phyloP scores from a whole-genome alignment of 2,888 invertebrate genomes.

The Anthophora plumipes region DNA sequence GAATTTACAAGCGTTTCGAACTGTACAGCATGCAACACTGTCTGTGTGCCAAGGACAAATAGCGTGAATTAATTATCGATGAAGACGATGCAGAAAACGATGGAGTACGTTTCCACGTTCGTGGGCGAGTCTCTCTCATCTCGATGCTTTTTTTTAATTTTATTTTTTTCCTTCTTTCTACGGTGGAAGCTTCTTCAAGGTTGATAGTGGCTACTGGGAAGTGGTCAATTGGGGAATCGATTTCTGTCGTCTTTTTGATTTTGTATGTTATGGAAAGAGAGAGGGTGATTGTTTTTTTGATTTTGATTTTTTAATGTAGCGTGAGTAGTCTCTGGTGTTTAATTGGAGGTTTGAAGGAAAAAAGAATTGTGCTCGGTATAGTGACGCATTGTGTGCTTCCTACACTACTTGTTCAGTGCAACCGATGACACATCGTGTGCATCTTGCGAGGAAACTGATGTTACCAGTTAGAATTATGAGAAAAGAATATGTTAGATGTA shows the following conservation, averaged over 20 bases:
- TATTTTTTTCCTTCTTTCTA: no score
- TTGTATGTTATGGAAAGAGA: background rate
- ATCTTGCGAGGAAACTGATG: no score
- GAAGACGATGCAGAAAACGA: no score
- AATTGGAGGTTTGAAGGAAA: no score
- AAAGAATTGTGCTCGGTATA: no score
- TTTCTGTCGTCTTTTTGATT: background rate
- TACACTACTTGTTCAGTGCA: no score
- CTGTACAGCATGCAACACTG: constrained; percentile 16
- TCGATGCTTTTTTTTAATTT: no score
- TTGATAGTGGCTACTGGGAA: background rate
- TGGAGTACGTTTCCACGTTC: constrained; percentile 4
- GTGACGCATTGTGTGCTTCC: no score
- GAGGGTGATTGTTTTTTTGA: background rate
- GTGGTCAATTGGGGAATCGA: background rate
- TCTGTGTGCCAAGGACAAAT: constrained; percentile 71
- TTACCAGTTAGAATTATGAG: no score
- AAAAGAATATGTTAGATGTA: no score
- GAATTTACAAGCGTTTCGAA: constrained; percentile 73
- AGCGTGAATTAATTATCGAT: constrained; percentile 68
- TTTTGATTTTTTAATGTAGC: background rate
- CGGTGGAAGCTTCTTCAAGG: constrained; percentile 24
- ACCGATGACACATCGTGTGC: no score
- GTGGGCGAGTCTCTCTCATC: constrained; percentile 30
- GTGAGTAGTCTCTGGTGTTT: no score